Evolutionary conservation across 35 echinoderm and acorn worm species (phyloP).

Genomic region (Anneissia japonica): DNA sequence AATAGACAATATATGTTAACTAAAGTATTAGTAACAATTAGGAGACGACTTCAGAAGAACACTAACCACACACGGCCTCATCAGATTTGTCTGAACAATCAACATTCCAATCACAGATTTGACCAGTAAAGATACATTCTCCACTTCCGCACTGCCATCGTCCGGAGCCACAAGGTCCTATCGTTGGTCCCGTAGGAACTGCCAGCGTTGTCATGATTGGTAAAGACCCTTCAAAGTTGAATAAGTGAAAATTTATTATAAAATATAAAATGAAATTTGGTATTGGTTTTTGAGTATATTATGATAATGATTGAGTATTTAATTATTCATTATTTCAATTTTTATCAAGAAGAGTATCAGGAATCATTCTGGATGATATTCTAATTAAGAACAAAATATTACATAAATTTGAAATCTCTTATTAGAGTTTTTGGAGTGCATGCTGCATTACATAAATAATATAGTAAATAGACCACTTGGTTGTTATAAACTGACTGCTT

Average conservation of each 20-base stretch:
- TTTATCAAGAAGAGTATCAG: too few relatives aligned
- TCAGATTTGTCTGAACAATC: conserved; percentile 47
- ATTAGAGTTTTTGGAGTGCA: too few relatives aligned
- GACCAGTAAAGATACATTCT: conserved; percentile 30
- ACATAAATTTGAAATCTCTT: too few relatives aligned
- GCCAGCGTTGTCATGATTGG: conserved; percentile 29
- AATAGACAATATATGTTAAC: too few relatives aligned
- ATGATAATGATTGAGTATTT: not conserved
- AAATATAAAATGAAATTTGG: not conserved
- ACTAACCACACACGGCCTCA: conserved; percentile 58
- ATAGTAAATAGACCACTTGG: too few relatives aligned
- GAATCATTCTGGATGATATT: too few relatives aligned
- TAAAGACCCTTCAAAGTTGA: conserved; percentile 7
- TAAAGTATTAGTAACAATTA: too few relatives aligned
- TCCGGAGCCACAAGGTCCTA: conserved; percentile 39
- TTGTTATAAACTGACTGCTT: too few relatives aligned
- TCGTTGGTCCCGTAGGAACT: conserved; percentile 23
- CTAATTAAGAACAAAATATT: too few relatives aligned
- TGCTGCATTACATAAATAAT: too few relatives aligned
- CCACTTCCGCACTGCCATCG: conserved; percentile 45
- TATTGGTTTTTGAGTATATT: too few relatives aligned
- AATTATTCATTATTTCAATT: too few relatives aligned
- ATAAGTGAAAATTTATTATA: not conserved
- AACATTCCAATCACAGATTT: conserved; percentile 40
- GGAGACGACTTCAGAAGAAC: not conserved